phyloP scores from a whole-genome alignment of 23 tunicate genomes.

The Pegea sp. region DNA sequence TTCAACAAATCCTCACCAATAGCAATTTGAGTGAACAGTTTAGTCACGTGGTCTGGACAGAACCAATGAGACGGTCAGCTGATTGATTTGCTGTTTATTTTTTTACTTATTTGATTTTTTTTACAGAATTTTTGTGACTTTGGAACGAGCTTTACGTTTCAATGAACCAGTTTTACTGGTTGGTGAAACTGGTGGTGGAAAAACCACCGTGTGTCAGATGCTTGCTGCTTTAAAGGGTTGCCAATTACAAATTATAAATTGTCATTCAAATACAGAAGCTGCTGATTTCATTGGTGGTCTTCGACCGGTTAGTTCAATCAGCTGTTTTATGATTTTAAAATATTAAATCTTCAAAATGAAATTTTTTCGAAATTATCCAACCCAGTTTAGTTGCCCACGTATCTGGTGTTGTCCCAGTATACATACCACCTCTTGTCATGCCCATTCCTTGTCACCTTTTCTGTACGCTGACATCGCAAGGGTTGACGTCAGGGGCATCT shows the following conservation, averaged over 20 bases:
- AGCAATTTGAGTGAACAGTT: conserved; percentile 8
- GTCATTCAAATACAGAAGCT: conserved; percentile 95
- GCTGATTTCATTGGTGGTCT: conserved; percentile 92
- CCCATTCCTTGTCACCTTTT: too few relatives aligned
- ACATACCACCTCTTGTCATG: too few relatives aligned
- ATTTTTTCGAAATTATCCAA: too few relatives aligned
- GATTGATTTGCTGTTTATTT: not conserved
- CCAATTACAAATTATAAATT: conserved; percentile 39
- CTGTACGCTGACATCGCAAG: too few relatives aligned
- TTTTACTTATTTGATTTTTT: conserved; percentile 4
- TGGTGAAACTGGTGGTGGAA: conserved; percentile 98
- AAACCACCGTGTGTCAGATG: conserved; percentile 79
- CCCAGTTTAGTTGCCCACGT: too few relatives aligned
- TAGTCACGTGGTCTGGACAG: conserved; percentile 72
- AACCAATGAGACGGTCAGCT: conserved; percentile 61
- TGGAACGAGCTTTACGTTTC: conserved; percentile 60
- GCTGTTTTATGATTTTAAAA: too few relatives aligned
- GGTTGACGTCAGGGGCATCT: too few relatives aligned
- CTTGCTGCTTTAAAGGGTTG: conserved; percentile 9
- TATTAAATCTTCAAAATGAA: too few relatives aligned
- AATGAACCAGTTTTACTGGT: conserved; percentile 83
- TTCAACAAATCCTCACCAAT: conserved; percentile 4
- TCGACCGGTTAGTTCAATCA: conserved; percentile 83
- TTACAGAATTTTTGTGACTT: conserved; percentile 32
- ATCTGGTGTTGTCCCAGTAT: too few relatives aligned